phyloP scores from a whole-genome alignment of 2,888 invertebrate species.

The Lasioglossum lativentre region DNA sequence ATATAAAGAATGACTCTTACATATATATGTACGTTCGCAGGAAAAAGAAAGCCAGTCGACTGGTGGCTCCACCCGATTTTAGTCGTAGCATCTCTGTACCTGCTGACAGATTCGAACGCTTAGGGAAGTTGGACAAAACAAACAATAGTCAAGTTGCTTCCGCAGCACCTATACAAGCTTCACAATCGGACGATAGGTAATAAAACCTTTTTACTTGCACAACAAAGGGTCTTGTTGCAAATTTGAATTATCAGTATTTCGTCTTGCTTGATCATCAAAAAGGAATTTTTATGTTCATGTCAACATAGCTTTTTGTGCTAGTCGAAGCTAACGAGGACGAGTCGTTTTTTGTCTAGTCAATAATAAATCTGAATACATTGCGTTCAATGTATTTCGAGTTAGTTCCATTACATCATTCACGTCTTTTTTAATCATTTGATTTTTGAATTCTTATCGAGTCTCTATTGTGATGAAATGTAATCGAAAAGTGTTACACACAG shows the following conservation, averaged over 20 bases:
- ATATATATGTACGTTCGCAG: constrained; percentile 83
- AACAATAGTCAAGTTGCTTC: constrained; percentile 80
- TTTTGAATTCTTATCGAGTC: constrained; percentile 12
- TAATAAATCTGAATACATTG: constrained; percentile 63
- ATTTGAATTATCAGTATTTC: constrained; percentile 19
- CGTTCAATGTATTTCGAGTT: constrained; percentile 34
- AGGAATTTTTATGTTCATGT: not conserved
- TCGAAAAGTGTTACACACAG: constrained; percentile 80
- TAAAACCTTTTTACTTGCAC: constrained; percentile 19
- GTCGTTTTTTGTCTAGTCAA: not conserved
- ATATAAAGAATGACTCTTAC: constrained; percentile 22
- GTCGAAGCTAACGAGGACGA: not conserved
- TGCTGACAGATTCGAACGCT: constrained; percentile 88
- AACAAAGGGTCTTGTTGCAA: constrained; percentile 10
- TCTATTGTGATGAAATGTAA: constrained; percentile 55
- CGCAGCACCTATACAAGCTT: constrained; percentile 78
- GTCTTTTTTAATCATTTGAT: not conserved
- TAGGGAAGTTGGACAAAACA: constrained; percentile 80
- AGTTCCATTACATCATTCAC: not conserved
- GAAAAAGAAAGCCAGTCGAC: constrained; percentile 90
- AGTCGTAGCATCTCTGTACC: constrained; percentile 95
- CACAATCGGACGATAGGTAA: constrained; percentile 85
- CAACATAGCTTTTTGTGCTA: constrained; percentile 23
- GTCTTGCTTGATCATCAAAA: constrained; percentile 19
- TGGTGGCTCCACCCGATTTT: constrained; percentile 90